phyloP scores from a whole-genome alignment of 2,888 invertebrate species.

The Seira ritae region DNA sequence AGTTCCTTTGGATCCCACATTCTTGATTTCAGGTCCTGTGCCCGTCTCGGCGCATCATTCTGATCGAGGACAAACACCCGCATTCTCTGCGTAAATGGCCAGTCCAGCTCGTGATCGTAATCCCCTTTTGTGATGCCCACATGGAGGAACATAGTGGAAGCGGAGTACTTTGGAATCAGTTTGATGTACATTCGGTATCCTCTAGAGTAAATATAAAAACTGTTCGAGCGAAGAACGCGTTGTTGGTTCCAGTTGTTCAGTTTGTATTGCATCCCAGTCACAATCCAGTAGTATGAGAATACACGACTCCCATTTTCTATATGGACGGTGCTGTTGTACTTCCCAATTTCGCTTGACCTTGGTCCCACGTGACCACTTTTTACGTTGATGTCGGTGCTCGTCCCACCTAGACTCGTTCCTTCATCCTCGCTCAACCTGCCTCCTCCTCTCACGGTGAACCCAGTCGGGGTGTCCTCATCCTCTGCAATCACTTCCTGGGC shows the following conservation, averaged over 20 bases:
- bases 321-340: constrained; percentile 75
- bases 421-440: constrained; percentile 29
- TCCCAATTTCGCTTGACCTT: constrained; percentile 74
- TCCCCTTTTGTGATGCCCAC: constrained; percentile 76
- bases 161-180: constrained; percentile 75
- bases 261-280: constrained; percentile 75
- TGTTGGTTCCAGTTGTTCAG: constrained; percentile 75
- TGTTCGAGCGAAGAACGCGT: constrained; percentile 75
- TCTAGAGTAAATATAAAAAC: constrained; percentile 75
- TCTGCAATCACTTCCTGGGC: constrained; percentile 68
- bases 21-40: constrained; percentile 73
- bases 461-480: constrained; percentile 46
- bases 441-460: constrained; percentile 29
- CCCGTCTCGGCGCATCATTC: constrained; percentile 55
- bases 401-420: constrained; percentile 11
- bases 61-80: constrained; percentile 75
- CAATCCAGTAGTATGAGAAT: constrained; percentile 76
- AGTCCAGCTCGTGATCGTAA: constrained; percentile 75
- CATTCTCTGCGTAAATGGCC: constrained; percentile 76
- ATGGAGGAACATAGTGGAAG: constrained; percentile 75
- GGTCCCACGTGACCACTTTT: constrained; percentile 70
- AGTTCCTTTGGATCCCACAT: constrained; percentile 76
- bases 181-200: constrained; percentile 76
- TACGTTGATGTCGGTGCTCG: constrained; percentile 27
- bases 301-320: constrained; percentile 73